phyloP scores from a whole-genome alignment of 2,113 vertebrate species.

The Urocynchramus pylzowi region DNA sequence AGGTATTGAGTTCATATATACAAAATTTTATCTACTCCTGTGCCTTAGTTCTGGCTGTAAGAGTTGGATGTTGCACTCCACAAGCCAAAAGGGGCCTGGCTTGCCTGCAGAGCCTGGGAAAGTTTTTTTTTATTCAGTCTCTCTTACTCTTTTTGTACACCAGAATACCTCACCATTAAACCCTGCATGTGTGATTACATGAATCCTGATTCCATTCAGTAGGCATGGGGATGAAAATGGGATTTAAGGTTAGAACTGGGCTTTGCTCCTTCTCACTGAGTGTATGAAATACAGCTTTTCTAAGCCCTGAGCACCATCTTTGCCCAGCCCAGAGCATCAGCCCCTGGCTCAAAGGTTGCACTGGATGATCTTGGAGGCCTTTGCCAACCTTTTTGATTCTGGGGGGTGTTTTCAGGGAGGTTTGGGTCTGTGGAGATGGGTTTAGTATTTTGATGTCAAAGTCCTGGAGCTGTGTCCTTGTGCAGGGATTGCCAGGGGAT shows the following conservation, averaged over 20 bases:
- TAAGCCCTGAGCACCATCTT: background rate
- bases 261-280: background rate
- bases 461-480: background rate
- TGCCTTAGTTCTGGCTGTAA: background rate
- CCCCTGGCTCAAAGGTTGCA: background rate
- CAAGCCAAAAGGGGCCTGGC: background rate
- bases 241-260: background rate
- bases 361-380: background rate
- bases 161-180: background rate
- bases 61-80: background rate
- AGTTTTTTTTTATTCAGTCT: background rate
- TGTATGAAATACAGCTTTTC: background rate
- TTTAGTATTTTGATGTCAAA: background rate
- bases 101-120: background rate
- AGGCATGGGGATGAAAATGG: background rate
- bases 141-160: background rate
- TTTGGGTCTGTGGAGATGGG: background rate
- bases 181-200: background rate
- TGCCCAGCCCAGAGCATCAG: too few relatives aligned
- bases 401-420: background rate
- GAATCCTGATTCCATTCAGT: background rate
- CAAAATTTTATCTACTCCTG: background rate
- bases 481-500: background rate
- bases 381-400: background rate
- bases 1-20: background rate